A percentile compares a stretch with the other conserved stretches of the same genome.
phyloP scores from a whole-genome alignment of 1,140 invertebrate species.

The Cataglyphis hispanica region DNA sequence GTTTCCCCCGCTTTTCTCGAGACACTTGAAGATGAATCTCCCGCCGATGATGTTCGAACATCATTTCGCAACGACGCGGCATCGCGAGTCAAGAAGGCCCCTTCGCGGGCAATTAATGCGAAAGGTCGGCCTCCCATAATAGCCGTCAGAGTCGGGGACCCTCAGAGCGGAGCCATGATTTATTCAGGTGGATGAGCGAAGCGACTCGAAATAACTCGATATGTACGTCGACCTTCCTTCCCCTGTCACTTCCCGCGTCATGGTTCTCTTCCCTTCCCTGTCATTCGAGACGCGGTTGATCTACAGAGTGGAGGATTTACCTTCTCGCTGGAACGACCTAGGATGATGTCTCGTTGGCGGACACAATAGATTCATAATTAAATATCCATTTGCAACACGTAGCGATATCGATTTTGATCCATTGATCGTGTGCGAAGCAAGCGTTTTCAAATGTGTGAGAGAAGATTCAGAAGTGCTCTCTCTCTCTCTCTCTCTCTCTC shows the following conservation, averaged over 20 bases:
- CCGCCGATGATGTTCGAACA: background rate
- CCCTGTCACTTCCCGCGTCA: conserved; percentile 12
- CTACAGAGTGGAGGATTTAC: conserved; percentile 46
- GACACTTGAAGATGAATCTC: conserved; percentile 12
- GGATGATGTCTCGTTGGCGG: conserved; percentile 65
- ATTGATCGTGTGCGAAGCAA: conserved; percentile 49
- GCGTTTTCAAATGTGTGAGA: background rate
- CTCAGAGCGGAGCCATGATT: conserved; percentile 62
- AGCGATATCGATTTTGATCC: background rate
- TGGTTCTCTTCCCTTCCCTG: background rate
- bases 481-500: too few species aligned
- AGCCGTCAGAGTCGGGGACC: conserved; percentile 6
- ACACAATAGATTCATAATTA: conserved; percentile 67
- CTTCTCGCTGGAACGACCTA: conserved; percentile 43
- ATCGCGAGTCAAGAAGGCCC: conserved; percentile 39
- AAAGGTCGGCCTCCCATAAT: conserved; percentile 54
- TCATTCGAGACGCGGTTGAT: conserved; percentile 21
- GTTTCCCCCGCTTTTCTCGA: background rate
- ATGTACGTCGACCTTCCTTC: conserved; percentile 43
- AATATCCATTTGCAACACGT: conserved; percentile 70
- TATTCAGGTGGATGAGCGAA: conserved; percentile 54
- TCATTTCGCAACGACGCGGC: conserved; percentile 41
- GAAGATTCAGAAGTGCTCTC: conserved; percentile 8
- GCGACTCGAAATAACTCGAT: conserved; percentile 56
- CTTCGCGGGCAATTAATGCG: conserved; percentile 55